Evolutionary conservation across 2,113 vertebrate genomes (phyloP), one percentile per base, ranked within the genome.

Genomic region (Aepyceros melampus): DNA sequence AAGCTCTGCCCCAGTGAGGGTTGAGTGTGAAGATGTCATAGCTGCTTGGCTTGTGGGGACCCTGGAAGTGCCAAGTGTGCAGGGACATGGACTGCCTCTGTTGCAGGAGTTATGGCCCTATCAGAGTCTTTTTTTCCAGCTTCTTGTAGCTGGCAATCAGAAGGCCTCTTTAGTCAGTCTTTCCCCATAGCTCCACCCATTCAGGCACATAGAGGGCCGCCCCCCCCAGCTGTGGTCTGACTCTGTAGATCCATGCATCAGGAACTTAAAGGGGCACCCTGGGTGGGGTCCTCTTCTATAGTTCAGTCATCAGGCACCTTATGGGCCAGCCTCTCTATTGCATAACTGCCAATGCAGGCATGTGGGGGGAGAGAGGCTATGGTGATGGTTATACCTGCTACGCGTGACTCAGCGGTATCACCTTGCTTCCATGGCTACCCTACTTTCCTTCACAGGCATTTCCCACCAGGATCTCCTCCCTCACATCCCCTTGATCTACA

Each of bases 391-490:
- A n/a, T 0, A 21, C 64, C 64, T 2, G 0, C 64, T 67, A 36
- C 0, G 0, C 0, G 0, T 36, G 64, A 71, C n/a, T 71, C 64
- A 71, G n/a, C n/a, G 36, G 17, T 36, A 71, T 36, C n/a, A 71
- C 17, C 62, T 36, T 71, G 17, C 64, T 36, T 21, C n/a, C 64
- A 36, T 36, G 64, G 64, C n/a, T 36, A 9, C 9, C 4, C 64
- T 71, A n/a, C 64, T 36, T 36, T 71, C n/a, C 64, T 71, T 71
- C n/a, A 71, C n/a, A 67, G 17, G n/a, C 17, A 71, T 71, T 71
- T 71, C 64, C 17, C 64, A 71, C 9, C 8, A 71, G 8, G 21
- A 5, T 71, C 64, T 36, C 64, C n/a, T 36, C 64, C n/a, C 64
- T 71, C n/a, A 71, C 64, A 71, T 71, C n/a, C 8, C 4, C 17